Percentiles rank a stretch among this genome's conserved stretches.
phyloP scores from a whole-genome alignment of 2,113 vertebrate species.

The Paralichthys olivaceus region DNA sequence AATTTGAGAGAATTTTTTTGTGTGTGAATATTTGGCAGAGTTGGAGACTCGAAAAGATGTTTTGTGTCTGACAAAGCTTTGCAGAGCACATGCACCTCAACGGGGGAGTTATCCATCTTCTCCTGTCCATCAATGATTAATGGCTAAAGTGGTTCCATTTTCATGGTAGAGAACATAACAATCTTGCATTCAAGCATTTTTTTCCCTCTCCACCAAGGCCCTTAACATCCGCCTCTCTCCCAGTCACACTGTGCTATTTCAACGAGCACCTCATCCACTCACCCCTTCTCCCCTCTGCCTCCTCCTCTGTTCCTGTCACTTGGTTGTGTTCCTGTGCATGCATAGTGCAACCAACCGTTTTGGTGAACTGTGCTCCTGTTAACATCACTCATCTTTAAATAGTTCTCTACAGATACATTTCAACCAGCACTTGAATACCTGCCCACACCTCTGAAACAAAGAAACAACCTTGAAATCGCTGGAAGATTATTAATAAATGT shows the following conservation, averaged over 20 bases:
- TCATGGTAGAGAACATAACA: conserved; percentile 76
- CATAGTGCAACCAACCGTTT: conserved; percentile 37
- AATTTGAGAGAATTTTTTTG: not conserved
- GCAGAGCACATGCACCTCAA: conserved; percentile 22
- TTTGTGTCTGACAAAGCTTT: conserved; percentile 35
- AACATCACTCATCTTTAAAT: conserved; percentile 45
- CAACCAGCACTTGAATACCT: conserved; percentile 14
- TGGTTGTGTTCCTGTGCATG: conserved; percentile 34
- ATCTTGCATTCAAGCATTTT: conserved; percentile 67
- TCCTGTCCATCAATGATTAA: conserved; percentile 79
- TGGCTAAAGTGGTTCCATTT: conserved; percentile 79
- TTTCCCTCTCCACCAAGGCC: conserved; percentile 37
- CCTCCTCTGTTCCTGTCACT: conserved; percentile 35
- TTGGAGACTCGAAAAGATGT: conserved; percentile 19
- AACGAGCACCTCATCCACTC: conserved; percentile 49
- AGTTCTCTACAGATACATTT: conserved; percentile 3
- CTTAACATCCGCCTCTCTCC: conserved; percentile 28
- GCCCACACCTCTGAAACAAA: not conserved
- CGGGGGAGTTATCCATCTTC: conserved; percentile 66
- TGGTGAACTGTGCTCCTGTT: conserved; percentile 45
- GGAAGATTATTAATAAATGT: not conserved
- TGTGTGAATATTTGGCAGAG: conserved; percentile 10
- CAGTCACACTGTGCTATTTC: conserved; percentile 46
- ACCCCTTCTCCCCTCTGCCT: conserved; percentile 24
- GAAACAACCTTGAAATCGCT: not conserved